Evolutionary conservation across 2,113 vertebrate genomes (phyloP).

Genomic region (Tragelaphus strepsiceros): DNA sequence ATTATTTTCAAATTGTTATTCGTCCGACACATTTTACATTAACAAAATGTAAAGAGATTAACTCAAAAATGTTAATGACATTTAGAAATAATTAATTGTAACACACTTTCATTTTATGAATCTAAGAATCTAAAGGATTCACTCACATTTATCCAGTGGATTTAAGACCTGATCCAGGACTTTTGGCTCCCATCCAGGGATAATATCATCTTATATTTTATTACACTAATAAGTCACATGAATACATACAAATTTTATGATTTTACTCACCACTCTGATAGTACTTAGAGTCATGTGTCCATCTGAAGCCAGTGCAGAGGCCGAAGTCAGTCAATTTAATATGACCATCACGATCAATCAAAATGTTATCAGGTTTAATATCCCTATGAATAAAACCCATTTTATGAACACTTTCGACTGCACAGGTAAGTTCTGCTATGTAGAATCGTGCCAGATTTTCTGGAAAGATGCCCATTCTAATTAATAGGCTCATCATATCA

Average conservation of each 20-base stretch:
- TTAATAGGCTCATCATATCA: constrained; percentile 99
- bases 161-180: background rate
- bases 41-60: constrained; percentile 23
- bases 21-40: background rate
- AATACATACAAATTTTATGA: background rate
- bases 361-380: constrained; percentile 99
- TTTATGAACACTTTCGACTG: constrained; percentile 99
- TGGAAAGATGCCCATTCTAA: constrained; percentile 95
- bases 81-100: constrained; percentile 25
- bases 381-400: constrained; percentile 99
- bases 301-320: constrained; percentile 97
- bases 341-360: constrained; percentile 97
- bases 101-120: constrained; percentile 11
- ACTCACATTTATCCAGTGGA: background rate
- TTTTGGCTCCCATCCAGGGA: background rate
- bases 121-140: background rate
- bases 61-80: constrained; percentile 22
- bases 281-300: constrained; percentile 99
- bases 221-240: background rate
- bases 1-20: background rate
- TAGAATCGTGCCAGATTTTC: constrained; percentile 98
- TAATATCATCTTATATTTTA: background rate
- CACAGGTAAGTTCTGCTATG: constrained; percentile 96
- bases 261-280: constrained; percentile 96
- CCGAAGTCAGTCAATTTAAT: constrained; percentile 99